Evolutionary conservation across 2,888 invertebrate genomes (phyloP).

Genomic region (Steinernema hermaphroditum): DNA sequence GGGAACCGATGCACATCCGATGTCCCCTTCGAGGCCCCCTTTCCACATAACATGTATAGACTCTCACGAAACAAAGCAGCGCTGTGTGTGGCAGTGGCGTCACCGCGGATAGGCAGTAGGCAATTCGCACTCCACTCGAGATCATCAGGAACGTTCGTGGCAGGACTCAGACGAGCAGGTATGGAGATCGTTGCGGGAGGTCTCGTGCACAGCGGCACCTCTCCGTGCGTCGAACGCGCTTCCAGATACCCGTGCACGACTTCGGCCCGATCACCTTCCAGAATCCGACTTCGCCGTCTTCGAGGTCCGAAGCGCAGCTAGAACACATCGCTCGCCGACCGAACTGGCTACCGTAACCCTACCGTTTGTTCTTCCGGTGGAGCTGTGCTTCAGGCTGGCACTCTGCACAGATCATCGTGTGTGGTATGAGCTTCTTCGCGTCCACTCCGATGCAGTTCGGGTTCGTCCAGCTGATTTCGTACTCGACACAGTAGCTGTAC

Average conservation of each 20-base stretch:
- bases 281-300: slow-evolving; percentile 62
- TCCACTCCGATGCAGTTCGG: slow-evolving; percentile 54
- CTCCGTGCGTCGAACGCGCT: slow-evolving; percentile 36
- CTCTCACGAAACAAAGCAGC: slow-evolving; percentile 3
- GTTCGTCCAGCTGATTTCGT: slow-evolving; percentile 61
- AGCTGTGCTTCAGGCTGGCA: slow-evolving; percentile 63
- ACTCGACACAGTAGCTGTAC: slow-evolving; percentile 62
- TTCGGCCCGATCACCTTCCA: slow-evolving; percentile 64
- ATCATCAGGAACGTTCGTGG: slow-evolving; percentile 19
- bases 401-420: slow-evolving; percentile 58
- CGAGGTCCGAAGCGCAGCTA: slow-evolving; percentile 60
- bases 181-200: slow-evolving; percentile 13
- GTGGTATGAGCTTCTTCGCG: slow-evolving; percentile 35
- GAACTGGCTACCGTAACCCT: not conserved
- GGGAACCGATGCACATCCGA: no score
- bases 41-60: no score
- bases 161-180: slow-evolving; percentile 23
- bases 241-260: slow-evolving; percentile 64
- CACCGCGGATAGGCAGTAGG: not conserved
- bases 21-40: no score
- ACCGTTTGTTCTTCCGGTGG: slow-evolving; percentile 50
- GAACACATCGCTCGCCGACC: not conserved
- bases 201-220: slow-evolving; percentile 5
- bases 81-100: not conserved
- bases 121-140: slow-evolving; percentile 22